phyloP scores from a whole-genome alignment of 2,888 invertebrate species.

The Dioctria linearis region DNA sequence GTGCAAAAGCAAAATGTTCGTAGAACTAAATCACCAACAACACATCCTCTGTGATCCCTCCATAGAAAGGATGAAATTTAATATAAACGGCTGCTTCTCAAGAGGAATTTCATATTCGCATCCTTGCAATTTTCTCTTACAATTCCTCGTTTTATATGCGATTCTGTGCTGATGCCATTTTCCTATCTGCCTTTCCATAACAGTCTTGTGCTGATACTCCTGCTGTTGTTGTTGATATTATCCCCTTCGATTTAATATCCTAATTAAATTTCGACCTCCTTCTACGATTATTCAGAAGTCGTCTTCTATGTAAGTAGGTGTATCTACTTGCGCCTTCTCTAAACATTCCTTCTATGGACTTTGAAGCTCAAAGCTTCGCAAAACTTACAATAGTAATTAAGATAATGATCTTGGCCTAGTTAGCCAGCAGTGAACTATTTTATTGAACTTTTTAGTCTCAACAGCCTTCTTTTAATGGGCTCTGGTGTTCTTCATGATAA shows the following conservation, averaged over 20 bases:
- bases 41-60: not conserved
- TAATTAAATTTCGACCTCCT: not conserved
- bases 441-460: too few relatives aligned
- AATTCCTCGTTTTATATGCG: slow-evolving; percentile 44
- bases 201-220: too few relatives aligned
- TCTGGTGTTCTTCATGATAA: too few relatives aligned
- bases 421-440: too few relatives aligned
- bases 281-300: not conserved
- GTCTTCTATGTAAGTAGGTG: too few relatives aligned
- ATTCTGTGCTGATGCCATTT: slow-evolving; percentile 6
- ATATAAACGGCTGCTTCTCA: slow-evolving; percentile 28
- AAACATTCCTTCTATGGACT: too few relatives aligned
- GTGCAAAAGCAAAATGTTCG: not conserved
- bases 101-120: slow-evolving; percentile 41
- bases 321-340: too few relatives aligned
- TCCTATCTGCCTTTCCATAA: not conserved
- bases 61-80: slow-evolving; percentile 33
- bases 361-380: too few relatives aligned
- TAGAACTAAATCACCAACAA: not conserved
- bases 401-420: too few relatives aligned
- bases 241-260: not conserved
- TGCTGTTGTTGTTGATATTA: not conserved
- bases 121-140: slow-evolving; percentile 30
- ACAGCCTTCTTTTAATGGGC: too few relatives aligned
- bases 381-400: too few relatives aligned